Evolutionary conservation across 1,140 invertebrate genomes (phyloP), one percentile per base, ranked within the genome.

Genomic region (Bombus pascuorum): DNA sequence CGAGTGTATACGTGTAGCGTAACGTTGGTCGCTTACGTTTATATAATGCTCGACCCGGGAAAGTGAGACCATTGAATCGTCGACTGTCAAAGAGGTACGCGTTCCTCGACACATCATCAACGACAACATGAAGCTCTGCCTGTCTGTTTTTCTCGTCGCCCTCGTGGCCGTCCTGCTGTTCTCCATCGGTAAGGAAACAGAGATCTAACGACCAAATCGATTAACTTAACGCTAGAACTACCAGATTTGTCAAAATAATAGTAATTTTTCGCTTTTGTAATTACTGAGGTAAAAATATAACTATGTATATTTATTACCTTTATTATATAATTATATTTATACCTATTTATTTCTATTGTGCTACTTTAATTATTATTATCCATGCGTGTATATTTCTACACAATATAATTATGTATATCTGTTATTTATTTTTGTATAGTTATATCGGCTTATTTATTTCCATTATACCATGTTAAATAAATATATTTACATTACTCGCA

Each of bases 21-120:
- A 85, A 84, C 70, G 70, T 15, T 28, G 53, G 78, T 39, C 47
- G 81, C 62, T 85, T 92, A 75, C 88, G 88, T 93, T 91, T 92
- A 91, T 94, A 93, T 93, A 93, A 93, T 88, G 91, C 85, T 86
- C 79, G 74, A 68, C 76, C 68, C 81, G 85, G 88, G 77, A 91
- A 92, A 91, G 91, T 91, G 83, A 88, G 87, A 92, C 78, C 93
- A 94, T 92, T 94, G 86, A 92, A 88, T 91, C 89, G 90, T 89
- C 37, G 86, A 85, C 92, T 90, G 91, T 91, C 88, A 93, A 90
- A 86, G 66, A 81, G 86, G 59, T 72, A 85, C 71, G 57, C 85
- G 73, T 75, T 57, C 78, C 57, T 68, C 81, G 79, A 71, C 80
- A 57, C 73, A 37, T 84, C 70, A 76, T 62, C 74, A 32, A 66